A percentile compares a stretch with the other conserved stretches of the same genome.
Evolutionary conservation across 2,888 invertebrate genomes (phyloP).

Genomic region (Caenorhabditis angaria): DNA sequence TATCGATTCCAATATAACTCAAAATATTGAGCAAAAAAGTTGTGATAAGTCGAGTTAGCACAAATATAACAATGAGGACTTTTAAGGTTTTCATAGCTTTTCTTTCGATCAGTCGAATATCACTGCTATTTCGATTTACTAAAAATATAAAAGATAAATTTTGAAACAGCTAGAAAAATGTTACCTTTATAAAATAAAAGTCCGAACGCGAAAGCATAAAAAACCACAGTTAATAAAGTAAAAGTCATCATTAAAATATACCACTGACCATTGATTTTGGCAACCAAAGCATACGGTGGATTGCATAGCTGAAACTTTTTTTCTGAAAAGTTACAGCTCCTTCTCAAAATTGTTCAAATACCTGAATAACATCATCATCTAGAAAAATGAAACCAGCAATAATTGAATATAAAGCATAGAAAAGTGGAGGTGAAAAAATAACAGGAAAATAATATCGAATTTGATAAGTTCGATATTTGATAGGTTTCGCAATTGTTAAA

Average conservation of each 20-base stretch:
- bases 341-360: too few species aligned
- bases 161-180: too few species aligned
- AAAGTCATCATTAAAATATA: neutral
- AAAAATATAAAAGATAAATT: neutral
- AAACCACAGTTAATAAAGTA: neutral
- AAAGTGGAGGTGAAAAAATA: slow-evolving; percentile 12
- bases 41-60: neutral
- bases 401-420: slow-evolving; percentile 13
- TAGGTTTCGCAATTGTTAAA: slow-evolving; percentile 15
- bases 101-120: neutral
- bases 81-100: neutral
- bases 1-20: neutral
- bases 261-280: neutral
- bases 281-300: neutral
- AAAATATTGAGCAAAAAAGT: neutral
- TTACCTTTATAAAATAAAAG: neutral
- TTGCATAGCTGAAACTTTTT: neutral
- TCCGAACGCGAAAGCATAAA: neutral
- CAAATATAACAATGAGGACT: neutral
- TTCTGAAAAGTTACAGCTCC: too few species aligned
- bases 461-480: slow-evolving; percentile 14
- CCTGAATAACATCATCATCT: slow-evolving; percentile 13
- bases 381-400: slow-evolving; percentile 6
- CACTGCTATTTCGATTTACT: neutral
- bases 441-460: slow-evolving; percentile 10